phyloP scores from a whole-genome alignment of 2,113 vertebrate genomes.

The Pogonocichla stellata region DNA sequence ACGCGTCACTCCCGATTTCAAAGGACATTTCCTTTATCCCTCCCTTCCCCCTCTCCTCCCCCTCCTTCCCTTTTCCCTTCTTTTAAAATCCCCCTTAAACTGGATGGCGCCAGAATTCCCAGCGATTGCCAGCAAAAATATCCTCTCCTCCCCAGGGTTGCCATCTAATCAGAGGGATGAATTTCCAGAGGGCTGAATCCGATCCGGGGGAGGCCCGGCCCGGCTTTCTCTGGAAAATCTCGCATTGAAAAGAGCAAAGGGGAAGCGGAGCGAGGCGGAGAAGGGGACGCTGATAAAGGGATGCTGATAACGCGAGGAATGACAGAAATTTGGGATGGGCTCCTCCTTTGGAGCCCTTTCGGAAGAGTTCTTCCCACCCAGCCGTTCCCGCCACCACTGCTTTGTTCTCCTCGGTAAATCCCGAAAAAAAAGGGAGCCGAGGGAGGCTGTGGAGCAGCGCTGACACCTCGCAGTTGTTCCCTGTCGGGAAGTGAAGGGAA shows the following conservation, averaged over 20 bases:
- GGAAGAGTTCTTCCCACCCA: not conserved
- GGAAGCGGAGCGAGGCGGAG: not conserved
- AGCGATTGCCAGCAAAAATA: not conserved
- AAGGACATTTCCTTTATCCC: constrained; percentile 56
- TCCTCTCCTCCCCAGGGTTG: not conserved
- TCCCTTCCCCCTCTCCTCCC: not conserved
- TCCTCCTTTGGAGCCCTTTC: not conserved
- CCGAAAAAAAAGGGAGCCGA: not conserved
- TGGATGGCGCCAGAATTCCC: not conserved
- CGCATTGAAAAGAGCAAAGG: constrained; percentile 14
- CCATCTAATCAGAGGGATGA: constrained; percentile 47
- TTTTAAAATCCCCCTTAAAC: not conserved
- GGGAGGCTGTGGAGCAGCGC: not conserved
- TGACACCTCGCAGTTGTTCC: not conserved
- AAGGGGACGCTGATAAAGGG: not conserved
- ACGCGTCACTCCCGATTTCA: constrained; percentile 32
- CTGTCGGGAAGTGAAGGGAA: not conserved
- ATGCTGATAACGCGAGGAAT: rapidly evolving
- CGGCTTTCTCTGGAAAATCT: not conserved
- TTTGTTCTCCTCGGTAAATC: not conserved
- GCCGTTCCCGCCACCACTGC: rapidly evolving
- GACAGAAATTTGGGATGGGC: not conserved
- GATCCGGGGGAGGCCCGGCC: constrained; percentile 1
- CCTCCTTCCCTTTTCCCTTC: not conserved
- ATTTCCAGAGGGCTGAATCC: constrained; percentile 48